Evolutionary conservation across 2,797 vertebrate genomes (phyloP).

Genomic region (Tinamus major): DNA sequence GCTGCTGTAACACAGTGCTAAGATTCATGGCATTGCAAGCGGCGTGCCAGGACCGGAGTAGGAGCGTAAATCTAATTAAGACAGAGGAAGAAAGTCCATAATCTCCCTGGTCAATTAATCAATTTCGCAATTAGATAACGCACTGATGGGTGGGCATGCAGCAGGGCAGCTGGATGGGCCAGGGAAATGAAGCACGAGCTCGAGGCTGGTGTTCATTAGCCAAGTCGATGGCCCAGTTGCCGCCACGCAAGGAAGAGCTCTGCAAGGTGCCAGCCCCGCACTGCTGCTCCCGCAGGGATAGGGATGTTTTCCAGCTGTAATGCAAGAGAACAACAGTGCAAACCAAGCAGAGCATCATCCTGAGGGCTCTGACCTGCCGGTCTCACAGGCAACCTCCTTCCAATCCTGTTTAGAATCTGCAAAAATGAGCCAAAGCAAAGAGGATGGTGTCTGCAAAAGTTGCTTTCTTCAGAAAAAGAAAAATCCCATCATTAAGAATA

Average conservation of each 20-base stretch:
- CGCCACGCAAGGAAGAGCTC: rapidly evolving
- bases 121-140: conserved; percentile 47
- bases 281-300: neutral
- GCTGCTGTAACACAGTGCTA: neutral
- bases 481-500: neutral
- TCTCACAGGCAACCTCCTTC: too few relatives aligned
- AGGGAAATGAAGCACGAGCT: neutral
- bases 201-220: neutral
- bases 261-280: too few relatives aligned
- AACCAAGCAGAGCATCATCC: neutral
- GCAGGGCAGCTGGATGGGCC: neutral
- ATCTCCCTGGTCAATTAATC: conserved; percentile 8
- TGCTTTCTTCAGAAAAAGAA: neutral
- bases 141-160: neutral
- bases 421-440: neutral
- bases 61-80: conserved; percentile 5
- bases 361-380: neutral
- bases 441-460: neutral
- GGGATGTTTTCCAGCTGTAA: rapidly evolving
- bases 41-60: neutral
- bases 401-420: neutral
- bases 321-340: rapidly evolving
- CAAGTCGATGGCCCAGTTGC: rapidly evolving
- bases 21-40: neutral
- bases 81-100: neutral